Evolutionary conservation across 2,797 vertebrate species (phyloP).

Genomic region (Lerista edwardsae): DNA sequence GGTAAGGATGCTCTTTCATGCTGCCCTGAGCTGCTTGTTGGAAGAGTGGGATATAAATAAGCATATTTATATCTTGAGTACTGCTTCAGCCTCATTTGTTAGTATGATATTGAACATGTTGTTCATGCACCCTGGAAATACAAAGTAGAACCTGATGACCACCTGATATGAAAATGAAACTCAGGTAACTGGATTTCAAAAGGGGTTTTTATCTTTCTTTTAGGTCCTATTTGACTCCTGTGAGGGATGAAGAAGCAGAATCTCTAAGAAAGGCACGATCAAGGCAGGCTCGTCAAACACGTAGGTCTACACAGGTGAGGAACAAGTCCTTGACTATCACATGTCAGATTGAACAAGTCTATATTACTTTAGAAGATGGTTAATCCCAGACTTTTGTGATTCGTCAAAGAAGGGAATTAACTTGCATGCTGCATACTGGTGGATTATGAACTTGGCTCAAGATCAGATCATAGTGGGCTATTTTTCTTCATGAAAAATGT

Average conservation of each 20-base stretch:
- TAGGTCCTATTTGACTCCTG: conserved; percentile 85
- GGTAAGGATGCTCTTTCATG: neutral
- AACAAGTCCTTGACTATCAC: neutral
- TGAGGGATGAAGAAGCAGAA: conserved; percentile 92
- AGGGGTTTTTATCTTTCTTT: neutral
- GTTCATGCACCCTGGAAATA: no score
- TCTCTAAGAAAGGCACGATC: conserved; percentile 93
- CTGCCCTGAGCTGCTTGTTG: neutral
- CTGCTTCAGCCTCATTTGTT: neutral
- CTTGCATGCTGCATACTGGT: neutral
- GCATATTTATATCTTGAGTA: neutral
- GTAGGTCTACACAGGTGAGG: conserved; percentile 91
- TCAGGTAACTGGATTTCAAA: conserved; percentile 23
- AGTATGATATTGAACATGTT: neutral
- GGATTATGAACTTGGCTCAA: neutral
- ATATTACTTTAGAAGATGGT: neutral
- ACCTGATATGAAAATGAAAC: neutral
- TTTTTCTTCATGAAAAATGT: neutral
- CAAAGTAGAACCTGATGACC: no score
- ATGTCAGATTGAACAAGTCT: neutral
- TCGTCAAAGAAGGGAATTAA: neutral
- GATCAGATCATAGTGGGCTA: neutral
- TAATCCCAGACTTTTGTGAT: neutral
- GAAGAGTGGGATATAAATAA: neutral
- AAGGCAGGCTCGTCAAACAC: conserved; percentile 91